phyloP scores from a whole-genome alignment of 2,113 vertebrate genomes.

The Ptilorrhoa leucosticta region DNA sequence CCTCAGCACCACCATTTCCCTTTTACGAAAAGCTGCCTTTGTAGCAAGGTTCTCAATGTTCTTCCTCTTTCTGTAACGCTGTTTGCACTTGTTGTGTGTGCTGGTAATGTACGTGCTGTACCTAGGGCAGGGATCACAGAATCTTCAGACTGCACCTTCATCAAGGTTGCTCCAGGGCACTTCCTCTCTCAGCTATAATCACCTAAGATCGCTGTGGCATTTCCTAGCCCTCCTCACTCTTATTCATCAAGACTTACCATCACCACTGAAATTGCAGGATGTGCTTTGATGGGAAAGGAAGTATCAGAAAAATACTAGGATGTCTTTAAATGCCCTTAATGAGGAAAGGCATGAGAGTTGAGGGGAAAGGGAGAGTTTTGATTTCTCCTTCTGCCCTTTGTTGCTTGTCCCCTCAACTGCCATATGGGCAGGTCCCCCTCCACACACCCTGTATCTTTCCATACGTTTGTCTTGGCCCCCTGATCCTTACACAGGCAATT shows the following conservation, averaged over 20 bases:
- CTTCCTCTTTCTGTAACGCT: neutral
- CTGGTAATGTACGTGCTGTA: neutral
- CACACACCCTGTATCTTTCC: neutral
- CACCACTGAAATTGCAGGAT: constrained; percentile 18
- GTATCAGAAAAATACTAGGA: neutral
- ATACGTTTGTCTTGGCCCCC: neutral
- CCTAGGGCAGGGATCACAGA: neutral
- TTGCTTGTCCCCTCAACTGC: neutral
- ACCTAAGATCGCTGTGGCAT: neutral
- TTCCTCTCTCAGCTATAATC: neutral
- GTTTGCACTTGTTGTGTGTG: neutral
- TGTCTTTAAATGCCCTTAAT: neutral
- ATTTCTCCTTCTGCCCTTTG: neutral
- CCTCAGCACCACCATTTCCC: neutral
- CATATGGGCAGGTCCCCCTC: neutral
- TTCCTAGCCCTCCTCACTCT: neutral
- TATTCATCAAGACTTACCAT: neutral
- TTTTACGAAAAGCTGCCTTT: neutral
- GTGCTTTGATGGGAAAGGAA: constrained; percentile 2
- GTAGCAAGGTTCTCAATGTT: neutral
- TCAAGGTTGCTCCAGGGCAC: neutral
- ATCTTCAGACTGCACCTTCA: neutral
- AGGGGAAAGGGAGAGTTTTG: neutral
- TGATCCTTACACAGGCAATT: neutral
- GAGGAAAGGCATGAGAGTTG: neutral